Percentiles rank a stretch among this genome's conserved stretches.
Evolutionary conservation across 2,888 invertebrate species (phyloP).

Genomic region (Agrypnus murinus): DNA sequence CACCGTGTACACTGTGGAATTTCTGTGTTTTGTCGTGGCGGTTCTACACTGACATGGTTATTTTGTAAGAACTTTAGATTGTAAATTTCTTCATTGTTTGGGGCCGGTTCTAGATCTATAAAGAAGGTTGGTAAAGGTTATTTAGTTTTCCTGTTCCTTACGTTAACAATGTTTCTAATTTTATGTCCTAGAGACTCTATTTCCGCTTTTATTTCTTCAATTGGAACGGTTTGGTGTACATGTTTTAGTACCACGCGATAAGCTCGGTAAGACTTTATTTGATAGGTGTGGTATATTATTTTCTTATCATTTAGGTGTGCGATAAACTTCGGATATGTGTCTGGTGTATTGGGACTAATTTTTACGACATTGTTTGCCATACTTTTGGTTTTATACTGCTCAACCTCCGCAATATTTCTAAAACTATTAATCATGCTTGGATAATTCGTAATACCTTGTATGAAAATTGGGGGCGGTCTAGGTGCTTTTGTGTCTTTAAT

Average conservation of each 20-base stretch:
- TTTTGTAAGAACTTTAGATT: constrained; percentile 25
- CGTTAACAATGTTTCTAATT: too few species aligned
- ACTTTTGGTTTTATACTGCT: too few species aligned
- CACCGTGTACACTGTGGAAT: too few species aligned
- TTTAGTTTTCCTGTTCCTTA: too few species aligned
- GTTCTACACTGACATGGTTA: constrained; percentile 32
- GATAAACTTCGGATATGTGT: constrained; percentile 41
- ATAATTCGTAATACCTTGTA: constrained; percentile 39
- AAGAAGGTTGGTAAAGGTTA: constrained; percentile 27
- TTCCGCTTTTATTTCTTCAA: too few species aligned
- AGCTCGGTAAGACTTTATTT: constrained; percentile 44
- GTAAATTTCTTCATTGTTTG: constrained; percentile 30
- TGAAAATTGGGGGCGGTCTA: too few species aligned
- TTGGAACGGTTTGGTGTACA: constrained; percentile 34
- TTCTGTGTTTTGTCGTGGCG: constrained; percentile 28
- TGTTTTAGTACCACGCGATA: constrained; percentile 45
- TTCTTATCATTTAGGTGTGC: constrained; percentile 36
- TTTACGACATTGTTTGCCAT: too few species aligned
- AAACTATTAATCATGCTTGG: constrained; percentile 41
- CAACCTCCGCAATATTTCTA: too few species aligned
- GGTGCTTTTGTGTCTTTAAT: constrained; percentile 2
- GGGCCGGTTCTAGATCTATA: too few species aligned
- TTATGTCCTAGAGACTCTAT: constrained; percentile 40
- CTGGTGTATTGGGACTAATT: constrained; percentile 36
- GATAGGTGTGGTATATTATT: constrained; percentile 45